Evolutionary conservation across 1,140 invertebrate genomes (phyloP).

Genomic region (Andrena cerasifolii): DNA sequence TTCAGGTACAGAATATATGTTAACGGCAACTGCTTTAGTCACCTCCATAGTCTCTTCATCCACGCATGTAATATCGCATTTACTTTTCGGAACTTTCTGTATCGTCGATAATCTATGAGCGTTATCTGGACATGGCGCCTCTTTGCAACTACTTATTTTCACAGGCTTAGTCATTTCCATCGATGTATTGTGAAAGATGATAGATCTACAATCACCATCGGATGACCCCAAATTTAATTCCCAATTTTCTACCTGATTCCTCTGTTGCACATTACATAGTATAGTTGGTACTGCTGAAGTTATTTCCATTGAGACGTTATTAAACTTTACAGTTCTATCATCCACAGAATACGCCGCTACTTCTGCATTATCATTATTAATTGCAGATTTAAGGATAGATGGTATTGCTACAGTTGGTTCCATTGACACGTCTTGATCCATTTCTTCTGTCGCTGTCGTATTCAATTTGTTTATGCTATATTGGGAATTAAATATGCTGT

Average conservation of each 20-base stretch:
- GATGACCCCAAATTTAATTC: neutral
- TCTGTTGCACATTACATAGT: neutral
- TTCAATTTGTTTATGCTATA: neutral
- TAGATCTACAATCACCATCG: neutral
- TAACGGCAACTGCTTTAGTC: conserved; percentile 25
- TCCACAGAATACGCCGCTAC: too few species aligned
- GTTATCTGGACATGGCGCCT: neutral
- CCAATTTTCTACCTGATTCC: neutral
- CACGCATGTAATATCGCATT: conserved; percentile 5
- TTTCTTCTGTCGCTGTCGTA: neutral
- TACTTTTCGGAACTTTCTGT: neutral
- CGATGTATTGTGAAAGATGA: neutral
- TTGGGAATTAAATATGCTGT: too few species aligned
- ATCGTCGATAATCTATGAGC: neutral
- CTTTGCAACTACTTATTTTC: neutral
- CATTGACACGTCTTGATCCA: conserved; percentile 25
- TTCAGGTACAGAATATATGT: neutral
- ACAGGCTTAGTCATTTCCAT: conserved; percentile 47
- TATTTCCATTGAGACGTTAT: conserved; percentile 54
- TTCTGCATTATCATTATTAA: neutral
- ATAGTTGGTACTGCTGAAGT: conserved; percentile 32
- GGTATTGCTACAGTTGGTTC: conserved; percentile 23
- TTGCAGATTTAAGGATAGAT: neutral
- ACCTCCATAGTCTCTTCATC: conserved; percentile 57
- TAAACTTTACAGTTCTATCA: conserved; percentile 8